Evolutionary conservation across 1,140 invertebrate species (phyloP).

Genomic region (Camponotus pennsylvanicus): DNA sequence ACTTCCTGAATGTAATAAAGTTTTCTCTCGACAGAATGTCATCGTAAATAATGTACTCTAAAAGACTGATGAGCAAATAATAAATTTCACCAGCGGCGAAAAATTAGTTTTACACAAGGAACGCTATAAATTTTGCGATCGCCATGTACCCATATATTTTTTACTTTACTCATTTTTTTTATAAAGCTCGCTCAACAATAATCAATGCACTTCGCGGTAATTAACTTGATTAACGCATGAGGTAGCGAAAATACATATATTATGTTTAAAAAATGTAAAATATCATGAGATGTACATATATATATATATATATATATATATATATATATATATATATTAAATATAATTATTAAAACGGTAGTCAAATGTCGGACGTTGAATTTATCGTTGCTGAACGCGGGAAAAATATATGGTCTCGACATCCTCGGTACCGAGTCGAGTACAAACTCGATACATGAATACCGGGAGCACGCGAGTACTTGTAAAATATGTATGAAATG

Average conservation of each 20-base stretch:
- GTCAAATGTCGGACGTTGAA: conserved; percentile 4
- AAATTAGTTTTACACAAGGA: conserved; percentile 31
- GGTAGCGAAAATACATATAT: not conserved
- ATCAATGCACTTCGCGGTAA: not conserved
- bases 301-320: not conserved
- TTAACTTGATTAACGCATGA: not conserved
- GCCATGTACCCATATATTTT: not conserved
- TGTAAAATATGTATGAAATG: not conserved
- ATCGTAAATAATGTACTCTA: conserved; percentile 4
- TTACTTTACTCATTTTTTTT: not conserved
- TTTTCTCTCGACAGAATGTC: not conserved
- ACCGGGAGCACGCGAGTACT: not conserved
- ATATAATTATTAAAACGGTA: not conserved
- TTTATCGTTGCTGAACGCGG: not conserved
- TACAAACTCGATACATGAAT: not conserved
- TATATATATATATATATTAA: too few species aligned
- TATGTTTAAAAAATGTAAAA: not conserved
- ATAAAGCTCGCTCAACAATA: not conserved
- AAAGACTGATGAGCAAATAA: conserved; percentile 7
- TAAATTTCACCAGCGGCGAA: not conserved
- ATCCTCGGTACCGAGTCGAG: not conserved
- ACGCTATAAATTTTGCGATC: conserved; percentile 24
- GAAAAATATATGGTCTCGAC: conserved; percentile 11
- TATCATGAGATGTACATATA: too few species aligned
- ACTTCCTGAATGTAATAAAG: conserved; percentile 29